phyloP scores from a whole-genome alignment of 2,113 vertebrate genomes.

The Sorex araneus region DNA sequence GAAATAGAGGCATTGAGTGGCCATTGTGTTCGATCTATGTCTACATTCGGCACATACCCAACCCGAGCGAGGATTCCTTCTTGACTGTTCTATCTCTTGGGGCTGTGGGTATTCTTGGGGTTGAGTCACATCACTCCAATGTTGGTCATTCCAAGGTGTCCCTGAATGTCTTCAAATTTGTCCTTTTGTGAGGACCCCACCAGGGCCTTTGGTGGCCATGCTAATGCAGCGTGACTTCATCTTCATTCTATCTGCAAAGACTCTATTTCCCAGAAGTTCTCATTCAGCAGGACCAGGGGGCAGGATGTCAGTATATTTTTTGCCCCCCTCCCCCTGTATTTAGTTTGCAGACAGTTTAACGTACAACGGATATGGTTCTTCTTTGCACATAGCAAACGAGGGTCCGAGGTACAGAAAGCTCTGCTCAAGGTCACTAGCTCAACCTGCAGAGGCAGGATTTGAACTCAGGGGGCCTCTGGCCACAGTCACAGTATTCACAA shows the following conservation, averaged over 20 bases:
- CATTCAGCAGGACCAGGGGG: background rate
- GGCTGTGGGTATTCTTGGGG: no score
- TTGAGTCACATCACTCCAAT: no score
- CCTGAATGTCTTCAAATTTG: background rate
- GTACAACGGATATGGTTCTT: no score
- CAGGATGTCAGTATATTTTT: background rate
- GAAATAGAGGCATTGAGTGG: no score
- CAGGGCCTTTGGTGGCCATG: background rate
- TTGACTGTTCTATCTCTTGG: background rate
- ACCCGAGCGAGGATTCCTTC: no score
- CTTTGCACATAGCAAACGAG: conserved; percentile 11
- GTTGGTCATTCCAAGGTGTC: no score
- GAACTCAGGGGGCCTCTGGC: background rate
- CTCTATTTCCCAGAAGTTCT: background rate
- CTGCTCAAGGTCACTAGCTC: background rate
- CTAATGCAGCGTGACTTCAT: background rate
- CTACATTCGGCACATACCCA: no score
- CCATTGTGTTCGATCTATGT: no score
- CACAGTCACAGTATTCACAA: background rate
- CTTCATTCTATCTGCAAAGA: background rate
- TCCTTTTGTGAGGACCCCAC: background rate
- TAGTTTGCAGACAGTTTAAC: no score
- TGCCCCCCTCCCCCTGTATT: no score
- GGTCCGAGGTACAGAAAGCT: background rate
- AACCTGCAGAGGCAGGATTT: background rate